Percentiles rank a stretch among this genome's conserved stretches.
Evolutionary conservation across 2,888 invertebrate genomes (phyloP).

Genomic region (Eupithecia centaureata): DNA sequence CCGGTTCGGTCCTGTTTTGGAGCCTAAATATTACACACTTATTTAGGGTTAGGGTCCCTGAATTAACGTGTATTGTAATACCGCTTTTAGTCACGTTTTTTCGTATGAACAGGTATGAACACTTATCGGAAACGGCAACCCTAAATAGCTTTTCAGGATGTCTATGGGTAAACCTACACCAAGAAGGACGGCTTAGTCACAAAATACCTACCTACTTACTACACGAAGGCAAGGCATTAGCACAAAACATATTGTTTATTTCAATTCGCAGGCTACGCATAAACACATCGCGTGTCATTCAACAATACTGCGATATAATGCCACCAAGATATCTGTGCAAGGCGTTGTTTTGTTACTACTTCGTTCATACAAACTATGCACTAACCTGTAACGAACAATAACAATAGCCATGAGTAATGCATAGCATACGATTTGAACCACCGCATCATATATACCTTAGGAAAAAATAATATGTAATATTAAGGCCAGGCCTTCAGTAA

Average conservation of each 20-base stretch:
- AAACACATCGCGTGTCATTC: slow-evolving; percentile 6
- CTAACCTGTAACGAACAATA: neutral
- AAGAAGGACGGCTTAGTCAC: neutral
- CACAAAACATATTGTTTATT: slow-evolving; percentile 12
- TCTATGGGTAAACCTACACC: neutral
- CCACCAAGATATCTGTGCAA: neutral
- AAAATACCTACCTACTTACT: neutral
- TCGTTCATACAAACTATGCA: neutral
- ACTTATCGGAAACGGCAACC: neutral
- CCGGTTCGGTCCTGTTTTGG: no score
- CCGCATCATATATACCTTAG: no score
- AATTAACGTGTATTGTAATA: no score
- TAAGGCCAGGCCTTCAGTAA: no score
- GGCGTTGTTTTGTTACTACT: neutral
- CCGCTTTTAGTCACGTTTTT: no score
- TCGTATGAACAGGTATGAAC: no score
- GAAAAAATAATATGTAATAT: no score
- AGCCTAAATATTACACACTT: no score
- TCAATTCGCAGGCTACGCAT: slow-evolving; percentile 10
- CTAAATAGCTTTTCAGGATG: neutral
- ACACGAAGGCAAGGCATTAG: slow-evolving; percentile 5
- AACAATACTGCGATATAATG: slow-evolving; percentile 12
- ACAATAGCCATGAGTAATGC: neutral
- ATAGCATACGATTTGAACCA: no score
- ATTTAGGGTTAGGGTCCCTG: no score